Conservation (phyloP, 2,797 vertebrate species). For the Typhlichthys subterraneus region DNA sequence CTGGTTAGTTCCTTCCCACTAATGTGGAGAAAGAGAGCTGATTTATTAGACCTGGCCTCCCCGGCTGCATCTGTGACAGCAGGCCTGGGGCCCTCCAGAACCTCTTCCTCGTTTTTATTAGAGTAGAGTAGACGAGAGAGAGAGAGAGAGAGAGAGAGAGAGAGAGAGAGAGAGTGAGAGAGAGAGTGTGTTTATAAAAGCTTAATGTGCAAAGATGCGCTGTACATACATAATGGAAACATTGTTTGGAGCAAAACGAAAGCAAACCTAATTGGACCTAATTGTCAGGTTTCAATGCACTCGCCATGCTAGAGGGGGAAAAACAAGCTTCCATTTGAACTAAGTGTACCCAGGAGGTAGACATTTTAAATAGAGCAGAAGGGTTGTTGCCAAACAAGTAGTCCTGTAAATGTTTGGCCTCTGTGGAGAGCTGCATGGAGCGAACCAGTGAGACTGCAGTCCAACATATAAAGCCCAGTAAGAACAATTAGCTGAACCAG, state of each 20-base stretch:
- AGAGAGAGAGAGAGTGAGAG: no score
- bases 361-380: conserved; percentile 50
- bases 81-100: conserved; percentile 11
- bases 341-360: conserved; percentile 43
- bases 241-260: no score
- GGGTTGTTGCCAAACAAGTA: conserved; percentile 55
- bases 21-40: conserved; percentile 16
- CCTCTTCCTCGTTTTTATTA: conserved; percentile 41
- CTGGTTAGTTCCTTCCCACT: neutral
- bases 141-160: no score
- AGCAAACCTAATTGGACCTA: no score
- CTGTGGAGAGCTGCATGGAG: conserved; percentile 31
- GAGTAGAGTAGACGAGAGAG: neutral
- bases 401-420: conserved; percentile 65
- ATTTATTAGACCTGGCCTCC: conserved; percentile 2
- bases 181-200: no score
- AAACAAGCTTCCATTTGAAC: conserved; percentile 38
- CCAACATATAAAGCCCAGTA: conserved; percentile 51
- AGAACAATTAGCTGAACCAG: conserved; percentile 65
- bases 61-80: no score
- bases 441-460: conserved; percentile 46
- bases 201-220: neutral
- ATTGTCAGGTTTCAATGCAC: neutral
- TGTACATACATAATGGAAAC: conserved; percentile 4
- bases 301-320: conserved; percentile 13